Conservation (phyloP, 1,140 invertebrate species). For the Anastrepha ludens region DNA sequence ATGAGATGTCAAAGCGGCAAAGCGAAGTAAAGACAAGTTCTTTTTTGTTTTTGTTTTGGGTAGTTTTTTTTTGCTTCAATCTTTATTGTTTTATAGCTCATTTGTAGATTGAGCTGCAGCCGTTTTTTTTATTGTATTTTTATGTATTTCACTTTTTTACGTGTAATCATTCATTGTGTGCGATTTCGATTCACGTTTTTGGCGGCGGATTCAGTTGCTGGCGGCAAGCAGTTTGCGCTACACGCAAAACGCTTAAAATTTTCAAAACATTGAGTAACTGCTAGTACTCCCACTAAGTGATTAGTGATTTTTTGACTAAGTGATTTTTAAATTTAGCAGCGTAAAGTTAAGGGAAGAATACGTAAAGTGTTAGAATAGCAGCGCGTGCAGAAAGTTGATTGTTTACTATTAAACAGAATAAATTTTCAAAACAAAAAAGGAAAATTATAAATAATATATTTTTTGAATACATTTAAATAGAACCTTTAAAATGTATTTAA, state of each 20-base stretch:
- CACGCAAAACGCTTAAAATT: neutral
- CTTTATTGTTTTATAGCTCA: conserved; percentile 4
- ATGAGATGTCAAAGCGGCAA: neutral
- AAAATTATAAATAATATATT: neutral
- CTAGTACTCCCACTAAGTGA: neutral
- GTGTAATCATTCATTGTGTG: neutral
- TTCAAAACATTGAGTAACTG: neutral
- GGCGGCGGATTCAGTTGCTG: neutral
- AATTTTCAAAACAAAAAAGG: neutral
- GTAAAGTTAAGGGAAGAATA: neutral
- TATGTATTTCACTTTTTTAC: neutral
- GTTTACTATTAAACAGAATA: neutral
- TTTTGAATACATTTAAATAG: neutral
- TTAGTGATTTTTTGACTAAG: neutral
- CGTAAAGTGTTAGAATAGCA: neutral
- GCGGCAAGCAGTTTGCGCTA: conserved; percentile 20
- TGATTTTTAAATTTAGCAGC: conserved; percentile 8
- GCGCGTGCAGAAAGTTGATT: neutral
- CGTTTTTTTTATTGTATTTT: neutral
- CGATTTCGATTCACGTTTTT: conserved; percentile 30
- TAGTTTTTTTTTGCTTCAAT: neutral
- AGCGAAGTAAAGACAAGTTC: neutral
- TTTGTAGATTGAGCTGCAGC: conserved; percentile 1
- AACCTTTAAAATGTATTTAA: neutral
- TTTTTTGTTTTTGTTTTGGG: neutral